Evolutionary conservation across 2,113 vertebrate species (phyloP), one percentile per base, ranked within the genome.

Genomic region (Catharus bicknelli): DNA sequence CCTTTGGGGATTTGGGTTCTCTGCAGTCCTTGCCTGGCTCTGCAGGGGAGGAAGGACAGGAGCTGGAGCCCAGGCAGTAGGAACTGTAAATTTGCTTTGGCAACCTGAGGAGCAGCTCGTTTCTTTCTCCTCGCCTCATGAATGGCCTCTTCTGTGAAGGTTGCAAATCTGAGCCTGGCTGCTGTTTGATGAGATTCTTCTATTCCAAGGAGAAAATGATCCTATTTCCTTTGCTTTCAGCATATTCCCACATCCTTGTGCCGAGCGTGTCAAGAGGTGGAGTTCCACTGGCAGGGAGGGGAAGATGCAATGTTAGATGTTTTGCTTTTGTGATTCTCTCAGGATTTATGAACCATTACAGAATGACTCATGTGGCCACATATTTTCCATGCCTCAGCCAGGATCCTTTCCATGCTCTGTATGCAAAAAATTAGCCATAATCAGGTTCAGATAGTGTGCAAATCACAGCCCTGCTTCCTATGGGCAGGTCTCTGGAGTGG

Each of bases 61-160:
- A 95, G 87, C 94, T 38, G 87, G 77, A 95, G 68, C 26, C 82
- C 17, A 29, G 88, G 91, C 93, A 68, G 93, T 90, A 95, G 93
- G 95, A 95, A 68, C 90, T 94, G 93, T 91, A 36, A 94, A 96
- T 96, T 96, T 93, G 94, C 79, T 58, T 96, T 95, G 95, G 96
- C 94, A 95, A 43, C 79, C 67, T 4, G 26, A 88, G 83, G 77
- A 95, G 88, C 11, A 57, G 80, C 27, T 95, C 32, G 2, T 78
- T 91, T 86, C 90, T 94, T 91, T 79, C 90, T 94, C 73, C 73
- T 86, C 59, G 1, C 50, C 73, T 94, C 75, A 96, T 96, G 96
- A 96, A 96, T 95, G 95, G 94, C 69, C 86, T 94, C 94, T 91
- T 95, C 95, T 96, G 93, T 96, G 86, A 75, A 94, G 90, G 88